Conservation (phyloP, 2,888 invertebrate genomes). For the Rhagonycha fulva region DNA sequence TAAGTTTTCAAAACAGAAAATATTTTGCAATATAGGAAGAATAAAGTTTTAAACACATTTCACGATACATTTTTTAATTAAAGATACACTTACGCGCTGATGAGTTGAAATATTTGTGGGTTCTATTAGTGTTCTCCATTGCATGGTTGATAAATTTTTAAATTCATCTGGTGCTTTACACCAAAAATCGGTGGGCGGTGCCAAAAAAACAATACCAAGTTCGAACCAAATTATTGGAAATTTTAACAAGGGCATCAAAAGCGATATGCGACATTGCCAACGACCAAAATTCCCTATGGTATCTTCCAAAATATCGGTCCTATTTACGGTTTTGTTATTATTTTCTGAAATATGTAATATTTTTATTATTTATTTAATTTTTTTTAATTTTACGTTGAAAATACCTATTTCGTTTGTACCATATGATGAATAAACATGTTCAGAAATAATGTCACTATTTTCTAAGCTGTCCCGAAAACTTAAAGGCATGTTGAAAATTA, state of each 20-base stretch:
- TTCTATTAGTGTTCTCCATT: constrained; percentile 55
- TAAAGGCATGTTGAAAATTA: not conserved
- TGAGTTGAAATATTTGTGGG: constrained; percentile 22
- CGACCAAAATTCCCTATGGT: constrained; percentile 62
- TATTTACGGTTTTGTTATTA: not conserved
- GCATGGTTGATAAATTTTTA: constrained; percentile 43
- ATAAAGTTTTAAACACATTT: not conserved
- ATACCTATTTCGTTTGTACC: not conserved
- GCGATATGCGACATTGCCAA: constrained; percentile 63
- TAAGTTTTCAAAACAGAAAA: not conserved
- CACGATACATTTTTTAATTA: not conserved
- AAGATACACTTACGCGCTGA: not conserved
- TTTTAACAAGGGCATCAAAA: constrained; percentile 62
- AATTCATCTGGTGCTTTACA: constrained; percentile 53
- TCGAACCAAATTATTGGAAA: constrained; percentile 66
- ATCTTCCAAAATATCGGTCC: constrained; percentile 28
- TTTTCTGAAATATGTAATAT: not conserved
- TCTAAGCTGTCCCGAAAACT: not conserved
- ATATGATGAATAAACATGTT: not conserved
- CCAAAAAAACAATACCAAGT: constrained; percentile 64
- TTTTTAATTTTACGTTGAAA: not conserved
- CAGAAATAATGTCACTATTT: not conserved
- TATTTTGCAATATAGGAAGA: not conserved
- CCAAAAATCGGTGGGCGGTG: constrained; percentile 64
- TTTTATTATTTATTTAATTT: not conserved